A percentile compares a stretch with the other conserved stretches of the same genome.
These are phyloP conservation scores for Carollia perspicillata DNA, from an alignment of 2,113 vertebrate genomes.

Conservation along the genomic window DNA sequence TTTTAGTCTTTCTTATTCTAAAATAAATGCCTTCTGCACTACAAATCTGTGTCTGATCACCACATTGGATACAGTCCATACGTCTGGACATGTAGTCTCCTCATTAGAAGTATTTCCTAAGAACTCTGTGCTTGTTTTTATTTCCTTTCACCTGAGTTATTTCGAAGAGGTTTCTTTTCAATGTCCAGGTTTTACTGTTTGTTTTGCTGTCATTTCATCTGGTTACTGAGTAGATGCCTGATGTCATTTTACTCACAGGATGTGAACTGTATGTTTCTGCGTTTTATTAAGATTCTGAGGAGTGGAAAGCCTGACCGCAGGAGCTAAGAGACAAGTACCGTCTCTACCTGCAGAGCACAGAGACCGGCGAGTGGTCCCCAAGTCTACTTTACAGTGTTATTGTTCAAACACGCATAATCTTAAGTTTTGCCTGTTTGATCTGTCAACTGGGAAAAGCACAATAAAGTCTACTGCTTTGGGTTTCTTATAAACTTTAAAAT, in stretches of 20 bases:
- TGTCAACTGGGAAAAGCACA: neutral
- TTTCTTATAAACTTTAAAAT: too few relatives aligned
- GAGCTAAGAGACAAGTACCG: neutral
- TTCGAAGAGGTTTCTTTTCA: neutral
- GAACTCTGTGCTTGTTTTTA: neutral
- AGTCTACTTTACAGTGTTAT: neutral
- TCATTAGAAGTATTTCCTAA: neutral
- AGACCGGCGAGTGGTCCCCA: fast-evolving
- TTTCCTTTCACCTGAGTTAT: neutral
- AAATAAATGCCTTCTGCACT: neutral
- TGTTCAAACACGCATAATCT: neutral
- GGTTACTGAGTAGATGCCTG: neutral
- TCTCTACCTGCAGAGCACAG: neutral
- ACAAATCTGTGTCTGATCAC: neutral
- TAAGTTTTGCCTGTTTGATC: neutral
- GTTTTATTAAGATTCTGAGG: neutral
- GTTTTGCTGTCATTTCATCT: neutral
- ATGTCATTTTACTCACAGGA: neutral
- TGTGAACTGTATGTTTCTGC: neutral
- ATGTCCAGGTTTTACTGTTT: neutral
- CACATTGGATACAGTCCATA: neutral
- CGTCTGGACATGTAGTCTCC: neutral
- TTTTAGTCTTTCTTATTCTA: neutral
- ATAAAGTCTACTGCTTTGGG: neutral
- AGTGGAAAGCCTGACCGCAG: neutral